A percentile compares a stretch with the other conserved stretches of the same genome.
phyloP scores from a whole-genome alignment of 2,888 invertebrate species.

The Margaritifera margaritifera region DNA sequence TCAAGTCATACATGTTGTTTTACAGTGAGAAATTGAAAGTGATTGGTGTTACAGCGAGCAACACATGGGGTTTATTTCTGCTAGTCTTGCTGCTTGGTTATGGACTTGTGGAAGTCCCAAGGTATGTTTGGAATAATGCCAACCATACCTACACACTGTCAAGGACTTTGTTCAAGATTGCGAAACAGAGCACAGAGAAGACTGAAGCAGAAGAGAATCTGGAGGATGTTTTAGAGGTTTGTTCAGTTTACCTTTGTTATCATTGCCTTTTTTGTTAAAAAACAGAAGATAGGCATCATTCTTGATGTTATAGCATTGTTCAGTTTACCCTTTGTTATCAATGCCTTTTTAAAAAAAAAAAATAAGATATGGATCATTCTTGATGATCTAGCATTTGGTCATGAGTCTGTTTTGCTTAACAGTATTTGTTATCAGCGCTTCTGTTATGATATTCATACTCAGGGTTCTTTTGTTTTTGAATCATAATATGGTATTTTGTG shows the following conservation, averaged over 20 bases:
- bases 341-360: no score
- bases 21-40: slow-evolving; percentile 89
- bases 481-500: no score
- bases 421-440: no score
- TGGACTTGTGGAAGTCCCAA: slow-evolving; percentile 93
- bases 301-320: slow-evolving; percentile 61
- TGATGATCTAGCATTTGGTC: no score
- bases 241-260: slow-evolving; percentile 9
- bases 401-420: no score
- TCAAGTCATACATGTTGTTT: slow-evolving; percentile 5
- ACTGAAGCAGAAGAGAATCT: slow-evolving; percentile 97
- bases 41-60: slow-evolving; percentile 97
- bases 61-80: slow-evolving; percentile 98
- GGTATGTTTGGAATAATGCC: slow-evolving; percentile 92
- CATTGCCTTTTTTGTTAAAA: slow-evolving; percentile 77
- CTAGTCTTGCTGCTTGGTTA: slow-evolving; percentile 93
- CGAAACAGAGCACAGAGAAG: slow-evolving; percentile 94
- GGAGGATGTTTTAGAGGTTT: slow-evolving; percentile 93
- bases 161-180: slow-evolving; percentile 92
- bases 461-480: no score
- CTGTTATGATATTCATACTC: no score
- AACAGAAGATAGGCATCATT: slow-evolving; percentile 88
- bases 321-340: not conserved
- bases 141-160: slow-evolving; percentile 88
- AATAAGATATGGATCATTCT: slow-evolving; percentile 87